These are phyloP conservation scores for Tortrix viridana DNA, from an alignment of 2,888 invertebrate genomes.

Conservation along the genomic window DNA sequence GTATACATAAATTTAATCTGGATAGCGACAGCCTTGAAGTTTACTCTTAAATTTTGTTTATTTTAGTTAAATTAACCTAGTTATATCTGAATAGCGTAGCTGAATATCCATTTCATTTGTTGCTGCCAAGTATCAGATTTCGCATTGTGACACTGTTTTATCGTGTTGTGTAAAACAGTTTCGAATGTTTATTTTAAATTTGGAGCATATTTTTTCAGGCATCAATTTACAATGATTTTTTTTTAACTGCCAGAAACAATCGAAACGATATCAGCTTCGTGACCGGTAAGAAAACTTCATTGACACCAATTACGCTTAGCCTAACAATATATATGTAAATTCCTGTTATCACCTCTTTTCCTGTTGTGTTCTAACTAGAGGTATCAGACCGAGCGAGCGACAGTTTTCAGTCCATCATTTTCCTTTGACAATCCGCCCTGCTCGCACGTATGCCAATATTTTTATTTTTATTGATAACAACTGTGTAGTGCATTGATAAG, in stretches of 20 bases:
- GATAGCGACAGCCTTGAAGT: conserved; percentile 38
- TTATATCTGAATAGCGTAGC: background rate
- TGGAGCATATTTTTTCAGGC: background rate
- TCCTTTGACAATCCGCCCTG: conserved; percentile 70
- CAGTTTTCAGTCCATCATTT: conserved; percentile 70
- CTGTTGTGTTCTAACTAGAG: conserved; percentile 60
- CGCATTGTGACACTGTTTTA: conserved; percentile 10
- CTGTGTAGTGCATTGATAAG: conserved; percentile 30
- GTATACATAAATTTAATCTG: conserved; percentile 48
- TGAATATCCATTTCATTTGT: background rate
- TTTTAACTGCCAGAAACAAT: too few species aligned
- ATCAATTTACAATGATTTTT: too few species aligned
- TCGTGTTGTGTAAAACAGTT: conserved; percentile 8
- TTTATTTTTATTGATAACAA: conserved; percentile 33
- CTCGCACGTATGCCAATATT: conserved; percentile 59
- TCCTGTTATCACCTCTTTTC: conserved; percentile 72
- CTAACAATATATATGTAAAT: conserved; percentile 50
- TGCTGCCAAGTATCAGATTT: conserved; percentile 16
- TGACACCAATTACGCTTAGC: conserved; percentile 2
- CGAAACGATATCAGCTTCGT: too few species aligned
- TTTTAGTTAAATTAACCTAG: conserved; percentile 1
- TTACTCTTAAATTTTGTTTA: conserved; percentile 11
- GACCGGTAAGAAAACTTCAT: background rate
- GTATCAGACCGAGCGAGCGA: conserved; percentile 44
- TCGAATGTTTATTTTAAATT: background rate